Base-by-base conservation (phyloP, 2,113 vertebrate species). In the Zosterops borbonicus region DNA sequence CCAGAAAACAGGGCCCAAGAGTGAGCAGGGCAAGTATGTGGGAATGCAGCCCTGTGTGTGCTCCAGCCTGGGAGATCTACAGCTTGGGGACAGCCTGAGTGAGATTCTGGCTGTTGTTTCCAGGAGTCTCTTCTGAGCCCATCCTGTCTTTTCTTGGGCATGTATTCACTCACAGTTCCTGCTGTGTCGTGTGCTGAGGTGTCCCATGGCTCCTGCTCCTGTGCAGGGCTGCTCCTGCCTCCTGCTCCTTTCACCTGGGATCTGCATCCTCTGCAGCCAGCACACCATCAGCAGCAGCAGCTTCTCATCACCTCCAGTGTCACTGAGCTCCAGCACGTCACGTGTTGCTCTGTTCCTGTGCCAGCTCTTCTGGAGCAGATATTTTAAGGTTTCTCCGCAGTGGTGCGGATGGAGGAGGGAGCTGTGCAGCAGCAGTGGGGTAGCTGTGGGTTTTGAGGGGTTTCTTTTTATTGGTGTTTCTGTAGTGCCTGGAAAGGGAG, bases 141-240 rank as follows among this genome's bases (percentile, higher is more conserved):
- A 1, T 69, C 63, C 79, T 68, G 8, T 37, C 39, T 46, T 58
- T 47, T 24, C 69, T 44, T 2, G 6, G 41, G 4, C 33, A 7
- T 0, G 0, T 16, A 5, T 33, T 29, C 35, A 33, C 31, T 42
- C 37, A 14, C 11, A 19, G 42, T 20, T 31, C 27, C 69, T 67
- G 60, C 75, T 58, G 50, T 0, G 0, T 12, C 0, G 1, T 63
- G 56, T 58, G 49, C 67, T 1, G 17, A 13, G 86, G 17, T 55
- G n/a, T 69, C 31, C 47, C n/a, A 12, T 18, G 39, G 62, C 53
- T 59, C 37, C 85, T 33, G 65, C 67, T 79, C 46, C 33, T 17
- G 9, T 52, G 25, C n/a, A 46, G 53, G 17, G 25, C 55, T 82
- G 67, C 55, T 74, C 16, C 22, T 49, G 35, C 63, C 37, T 80